Evolutionary conservation across 2,888 invertebrate species (phyloP), one percentile per base, ranked within the genome.

Genomic region (Leptopilina myrica): DNA sequence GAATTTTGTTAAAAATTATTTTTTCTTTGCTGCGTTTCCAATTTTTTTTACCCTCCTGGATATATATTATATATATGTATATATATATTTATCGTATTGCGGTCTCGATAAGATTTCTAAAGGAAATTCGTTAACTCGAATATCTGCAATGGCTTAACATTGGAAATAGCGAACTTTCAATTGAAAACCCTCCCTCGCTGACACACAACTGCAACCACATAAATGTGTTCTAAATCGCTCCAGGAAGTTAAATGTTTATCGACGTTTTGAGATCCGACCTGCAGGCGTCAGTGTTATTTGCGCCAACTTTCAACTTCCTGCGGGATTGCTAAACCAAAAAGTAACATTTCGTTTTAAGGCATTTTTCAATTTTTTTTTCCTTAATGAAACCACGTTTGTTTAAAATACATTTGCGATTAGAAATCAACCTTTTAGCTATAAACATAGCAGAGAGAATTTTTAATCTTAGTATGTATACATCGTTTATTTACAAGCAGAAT

Each of bases 161-260:
- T 40, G 43, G 8, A 66, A 46, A 46, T 67, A 67, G 46, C 12
- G 20, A 67, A 49, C 49, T 20, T 49, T 67, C 46, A 20, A 67
- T 67, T 20, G 20, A 26, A 12, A 67, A 12, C 12, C 8, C 20
- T 43, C 43, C 43, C 43, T 66, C 46, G 46, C 46, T 67, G 20
- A 67, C 20, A 46, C 67, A 14, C 46, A 6, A 20, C 7, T 46
- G 20, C 46, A 49, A 20, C 67, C 20, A 67, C 14, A 49, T 15
- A 67, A 49, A 67, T 46, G 43, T 46, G 15, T 67, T 67, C 46
- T 49, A 67, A 67, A 67, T 49, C 67, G 5, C 67, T 67, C 11
- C 5, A 20, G 46, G 7, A 67, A 67, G 20, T 49, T 49, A 67
- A 67, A 67, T 67, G 46, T 67, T 67, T 67, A 49, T 67, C 67